Evolutionary conservation across 2,113 vertebrate genomes (phyloP).

Genomic region (Sula dactylatra): DNA sequence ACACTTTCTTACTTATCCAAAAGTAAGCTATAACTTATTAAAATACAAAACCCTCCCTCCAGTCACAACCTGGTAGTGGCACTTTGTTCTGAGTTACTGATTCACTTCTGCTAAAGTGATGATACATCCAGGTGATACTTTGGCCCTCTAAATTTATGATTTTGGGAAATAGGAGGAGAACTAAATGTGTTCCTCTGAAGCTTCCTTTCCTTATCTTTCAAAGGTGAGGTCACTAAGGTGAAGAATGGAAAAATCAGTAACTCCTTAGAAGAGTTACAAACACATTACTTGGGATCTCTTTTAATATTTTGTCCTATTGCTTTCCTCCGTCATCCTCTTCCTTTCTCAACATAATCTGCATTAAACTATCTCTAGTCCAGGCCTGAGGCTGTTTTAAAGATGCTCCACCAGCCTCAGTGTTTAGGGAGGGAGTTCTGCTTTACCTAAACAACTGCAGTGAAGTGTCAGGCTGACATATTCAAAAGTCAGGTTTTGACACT

Average conservation of each 20-base stretch:
- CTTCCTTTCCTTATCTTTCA: neutral
- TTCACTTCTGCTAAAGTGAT: neutral
- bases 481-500: neutral
- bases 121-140: neutral
- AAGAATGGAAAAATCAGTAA: neutral
- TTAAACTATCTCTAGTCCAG: neutral
- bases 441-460: neutral
- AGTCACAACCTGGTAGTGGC: neutral
- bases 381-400: neutral
- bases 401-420: neutral
- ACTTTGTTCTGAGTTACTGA: neutral
- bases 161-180: neutral
- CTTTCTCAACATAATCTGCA: neutral
- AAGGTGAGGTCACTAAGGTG: neutral
- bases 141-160: neutral
- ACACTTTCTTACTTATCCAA: neutral
- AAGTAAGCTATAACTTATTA: neutral
- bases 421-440: neutral
- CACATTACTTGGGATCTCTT: rapidly evolving
- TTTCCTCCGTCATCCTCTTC: neutral
- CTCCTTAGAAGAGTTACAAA: neutral
- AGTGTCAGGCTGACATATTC: neutral
- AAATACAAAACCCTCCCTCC: neutral
- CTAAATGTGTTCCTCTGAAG: neutral
- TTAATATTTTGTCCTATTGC: neutral